These are phyloP conservation scores for Galaxias olidus DNA, from an alignment of 2,797 vertebrate species.

Conservation along the genomic window DNA sequence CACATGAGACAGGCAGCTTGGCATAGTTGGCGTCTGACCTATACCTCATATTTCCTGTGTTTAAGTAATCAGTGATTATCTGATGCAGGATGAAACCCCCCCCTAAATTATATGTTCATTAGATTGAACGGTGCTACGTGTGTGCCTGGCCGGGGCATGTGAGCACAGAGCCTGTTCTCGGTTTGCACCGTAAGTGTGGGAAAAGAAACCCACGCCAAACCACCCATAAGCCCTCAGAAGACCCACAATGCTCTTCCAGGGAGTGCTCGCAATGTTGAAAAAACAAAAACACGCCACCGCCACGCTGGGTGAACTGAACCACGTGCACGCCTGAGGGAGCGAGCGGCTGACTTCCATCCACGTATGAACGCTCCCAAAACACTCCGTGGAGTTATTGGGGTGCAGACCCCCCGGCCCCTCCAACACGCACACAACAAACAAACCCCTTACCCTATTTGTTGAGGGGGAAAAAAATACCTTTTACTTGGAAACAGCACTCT, in stretches of 20 bases:
- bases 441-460: conserved; percentile 50
- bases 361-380: conserved; percentile 67
- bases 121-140: conserved; percentile 65
- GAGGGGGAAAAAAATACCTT: conserved; percentile 10
- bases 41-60: conserved; percentile 71
- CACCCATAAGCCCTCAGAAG: conserved; percentile 53
- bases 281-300: conserved; percentile 38
- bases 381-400: conserved; percentile 59
- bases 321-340: conserved; percentile 68
- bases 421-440: conserved; percentile 7
- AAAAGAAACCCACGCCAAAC: conserved; percentile 60
- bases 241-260: conserved; percentile 46
- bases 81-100: conserved; percentile 67
- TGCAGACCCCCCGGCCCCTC: conserved; percentile 30
- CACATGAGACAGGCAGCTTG: conserved; percentile 31
- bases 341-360: conserved; percentile 60
- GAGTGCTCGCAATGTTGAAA: conserved; percentile 43
- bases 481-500: neutral
- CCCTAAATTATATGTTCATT: conserved; percentile 61
- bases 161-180: conserved; percentile 57
- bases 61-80: conserved; percentile 79
- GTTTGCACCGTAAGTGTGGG: conserved; percentile 68
- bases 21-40: conserved; percentile 63
- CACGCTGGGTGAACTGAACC: conserved; percentile 62
- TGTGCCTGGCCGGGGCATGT: conserved; percentile 51